Conservation (phyloP, 2,113 vertebrate genomes). For the Melanerpes formicivorus region DNA sequence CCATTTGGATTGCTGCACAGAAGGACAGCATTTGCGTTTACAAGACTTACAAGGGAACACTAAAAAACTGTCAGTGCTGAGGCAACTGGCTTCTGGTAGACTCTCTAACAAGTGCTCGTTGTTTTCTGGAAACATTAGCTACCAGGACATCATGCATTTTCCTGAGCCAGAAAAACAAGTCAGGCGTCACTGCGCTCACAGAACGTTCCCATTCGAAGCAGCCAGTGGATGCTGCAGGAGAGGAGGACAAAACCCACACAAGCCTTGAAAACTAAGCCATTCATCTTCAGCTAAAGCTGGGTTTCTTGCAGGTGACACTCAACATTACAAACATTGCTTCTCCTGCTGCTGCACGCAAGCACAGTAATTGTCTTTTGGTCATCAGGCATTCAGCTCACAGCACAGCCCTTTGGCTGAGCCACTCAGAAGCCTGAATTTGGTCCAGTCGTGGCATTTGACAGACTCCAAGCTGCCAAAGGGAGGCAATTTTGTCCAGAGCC, state of each 20-base stretch:
- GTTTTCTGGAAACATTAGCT: neutral
- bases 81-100: neutral
- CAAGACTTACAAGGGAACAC: neutral
- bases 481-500: neutral
- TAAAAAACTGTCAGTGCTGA: neutral
- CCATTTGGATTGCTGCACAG: neutral
- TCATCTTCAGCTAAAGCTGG: neutral
- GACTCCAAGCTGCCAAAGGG: neutral
- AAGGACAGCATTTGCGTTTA: neutral
- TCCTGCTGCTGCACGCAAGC: neutral
- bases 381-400: neutral
- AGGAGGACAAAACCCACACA: neutral
- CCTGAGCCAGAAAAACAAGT: neutral
- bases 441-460: neutral
- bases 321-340: neutral
- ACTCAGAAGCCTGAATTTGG: neutral
- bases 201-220: neutral
- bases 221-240: neutral
- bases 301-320: neutral
- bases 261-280: neutral
- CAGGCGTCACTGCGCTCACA: fast-evolving
- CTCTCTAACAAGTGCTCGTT: neutral
- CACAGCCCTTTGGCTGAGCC: neutral
- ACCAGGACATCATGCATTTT: neutral
- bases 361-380: neutral